These are phyloP conservation scores for Amniataba percoides DNA, from an alignment of 2,797 vertebrate species.

Conservation along the genomic window DNA sequence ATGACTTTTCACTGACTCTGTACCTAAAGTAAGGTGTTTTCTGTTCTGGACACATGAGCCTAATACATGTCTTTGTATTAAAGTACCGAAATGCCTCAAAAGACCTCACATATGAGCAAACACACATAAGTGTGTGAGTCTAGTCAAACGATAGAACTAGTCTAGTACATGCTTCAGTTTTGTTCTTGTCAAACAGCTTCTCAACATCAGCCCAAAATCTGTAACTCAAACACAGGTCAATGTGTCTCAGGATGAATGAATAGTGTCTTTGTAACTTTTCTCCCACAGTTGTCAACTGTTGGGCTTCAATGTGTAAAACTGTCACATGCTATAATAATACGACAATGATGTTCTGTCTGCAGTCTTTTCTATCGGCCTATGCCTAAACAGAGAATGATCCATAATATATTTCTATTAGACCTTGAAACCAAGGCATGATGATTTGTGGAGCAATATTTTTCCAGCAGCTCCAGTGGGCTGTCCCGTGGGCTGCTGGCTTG, in stretches of 20 bases:
- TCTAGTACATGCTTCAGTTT: too few relatives aligned
- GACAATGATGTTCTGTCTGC: neutral
- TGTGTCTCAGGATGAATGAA: neutral
- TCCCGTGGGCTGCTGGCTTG: slow-evolving; percentile 41
- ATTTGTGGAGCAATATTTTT: neutral
- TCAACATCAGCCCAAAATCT: neutral
- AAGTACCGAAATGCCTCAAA: too few relatives aligned
- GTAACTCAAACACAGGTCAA: neutral
- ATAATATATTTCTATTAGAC: neutral
- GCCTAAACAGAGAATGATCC: neutral
- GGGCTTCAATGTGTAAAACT: neutral
- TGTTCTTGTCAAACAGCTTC: neutral
- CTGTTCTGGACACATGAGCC: too few relatives aligned
- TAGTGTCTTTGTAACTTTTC: neutral
- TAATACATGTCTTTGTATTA: too few relatives aligned
- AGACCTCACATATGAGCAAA: too few relatives aligned
- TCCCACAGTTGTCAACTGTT: neutral
- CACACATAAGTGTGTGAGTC: too few relatives aligned
- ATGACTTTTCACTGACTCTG: too few relatives aligned
- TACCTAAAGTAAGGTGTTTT: too few relatives aligned
- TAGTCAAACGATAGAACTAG: too few relatives aligned
- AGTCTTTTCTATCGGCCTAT: neutral
- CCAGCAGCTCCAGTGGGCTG: neutral
- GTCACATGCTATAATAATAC: slow-evolving; percentile 4
- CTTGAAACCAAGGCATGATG: slow-evolving; percentile 35